These are phyloP conservation scores for Limnephilus lunatus DNA, from an alignment of 2,888 invertebrate species.

Conservation along the genomic window DNA sequence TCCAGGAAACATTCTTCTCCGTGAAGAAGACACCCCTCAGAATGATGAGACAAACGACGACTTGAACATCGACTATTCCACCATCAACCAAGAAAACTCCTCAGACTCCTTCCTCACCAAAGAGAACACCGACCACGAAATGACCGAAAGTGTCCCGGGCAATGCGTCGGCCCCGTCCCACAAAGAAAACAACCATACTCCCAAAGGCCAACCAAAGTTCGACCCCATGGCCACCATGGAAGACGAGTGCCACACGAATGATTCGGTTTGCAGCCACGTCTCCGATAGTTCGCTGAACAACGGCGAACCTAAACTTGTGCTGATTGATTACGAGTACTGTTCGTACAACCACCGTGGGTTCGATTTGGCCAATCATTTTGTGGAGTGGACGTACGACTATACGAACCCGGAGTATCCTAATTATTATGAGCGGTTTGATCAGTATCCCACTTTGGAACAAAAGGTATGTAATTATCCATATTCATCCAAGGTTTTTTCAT, in stretches of 20 bases:
- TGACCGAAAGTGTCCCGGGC: slow-evolving; percentile 66
- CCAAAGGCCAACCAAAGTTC: neutral
- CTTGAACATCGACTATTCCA: slow-evolving; percentile 63
- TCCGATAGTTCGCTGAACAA: slow-evolving; percentile 69
- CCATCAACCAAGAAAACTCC: slow-evolving; percentile 63
- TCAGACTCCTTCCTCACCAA: slow-evolving; percentile 57
- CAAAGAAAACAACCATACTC: slow-evolving; percentile 67
- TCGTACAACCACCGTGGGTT: slow-evolving; percentile 96
- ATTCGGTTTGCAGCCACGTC: slow-evolving; percentile 71
- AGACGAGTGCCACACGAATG: slow-evolving; percentile 72
- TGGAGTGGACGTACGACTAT: slow-evolving; percentile 95
- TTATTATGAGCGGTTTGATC: slow-evolving; percentile 82
- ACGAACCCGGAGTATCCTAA: slow-evolving; percentile 87
- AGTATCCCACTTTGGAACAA: slow-evolving; percentile 87
- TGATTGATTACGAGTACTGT: slow-evolving; percentile 97
- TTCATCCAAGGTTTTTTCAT: neutral
- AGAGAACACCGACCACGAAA: slow-evolving; percentile 28
- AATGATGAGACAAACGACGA: slow-evolving; percentile 65
- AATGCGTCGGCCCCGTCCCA: slow-evolving; percentile 53
- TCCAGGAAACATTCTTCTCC: slow-evolving; percentile 77
- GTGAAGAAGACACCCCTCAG: slow-evolving; percentile 71
- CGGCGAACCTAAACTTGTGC: slow-evolving; percentile 81
- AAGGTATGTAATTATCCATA: slow-evolving; percentile 78
- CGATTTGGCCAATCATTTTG: slow-evolving; percentile 96
- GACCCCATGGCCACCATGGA: slow-evolving; percentile 10